These are phyloP conservation scores for Cyrtorhinus lividipennis DNA, from an alignment of 1,140 invertebrate species.

Conservation along the genomic window DNA sequence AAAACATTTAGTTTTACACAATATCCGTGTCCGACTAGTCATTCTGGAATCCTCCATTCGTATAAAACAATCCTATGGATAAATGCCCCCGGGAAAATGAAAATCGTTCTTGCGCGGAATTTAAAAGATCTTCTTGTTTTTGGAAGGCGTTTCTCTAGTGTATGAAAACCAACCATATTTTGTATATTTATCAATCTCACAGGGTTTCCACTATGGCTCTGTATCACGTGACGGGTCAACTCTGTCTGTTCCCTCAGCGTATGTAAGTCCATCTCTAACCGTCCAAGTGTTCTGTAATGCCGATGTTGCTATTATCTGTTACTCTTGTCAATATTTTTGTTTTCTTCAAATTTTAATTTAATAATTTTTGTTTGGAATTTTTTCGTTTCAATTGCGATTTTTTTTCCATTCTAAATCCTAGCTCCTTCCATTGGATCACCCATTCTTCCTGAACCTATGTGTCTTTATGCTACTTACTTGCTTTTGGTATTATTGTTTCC, in stretches of 20 bases:
- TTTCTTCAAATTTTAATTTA: background rate
- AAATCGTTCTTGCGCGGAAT: too few species aligned
- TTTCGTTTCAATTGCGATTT: background rate
- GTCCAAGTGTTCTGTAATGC: slow-evolving; percentile 9
- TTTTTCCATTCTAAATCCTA: slow-evolving; percentile 6
- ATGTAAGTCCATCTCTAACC: slow-evolving; percentile 33
- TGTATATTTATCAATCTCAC: slow-evolving; percentile 17
- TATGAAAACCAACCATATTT: slow-evolving; percentile 11
- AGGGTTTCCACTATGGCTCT: slow-evolving; percentile 33
- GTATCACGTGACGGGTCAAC: slow-evolving; percentile 47
- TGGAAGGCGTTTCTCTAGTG: too few species aligned
- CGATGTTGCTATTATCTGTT: slow-evolving; percentile 17
- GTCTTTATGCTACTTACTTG: background rate
- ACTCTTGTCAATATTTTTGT: background rate
- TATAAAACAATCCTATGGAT: too few species aligned
- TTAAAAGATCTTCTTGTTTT: too few species aligned
- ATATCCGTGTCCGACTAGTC: too few species aligned
- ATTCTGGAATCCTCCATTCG: too few species aligned
- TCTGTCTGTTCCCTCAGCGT: slow-evolving; percentile 55
- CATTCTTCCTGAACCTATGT: background rate
- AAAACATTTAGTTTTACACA: too few species aligned
- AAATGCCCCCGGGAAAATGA: too few species aligned
- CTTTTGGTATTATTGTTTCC: slow-evolving; percentile 4
- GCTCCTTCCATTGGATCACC: background rate
- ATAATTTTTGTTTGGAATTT: slow-evolving; percentile 1